Base-by-base conservation (phyloP, 2,888 invertebrate genomes). In the Dicranocentrus wangi region DNA sequence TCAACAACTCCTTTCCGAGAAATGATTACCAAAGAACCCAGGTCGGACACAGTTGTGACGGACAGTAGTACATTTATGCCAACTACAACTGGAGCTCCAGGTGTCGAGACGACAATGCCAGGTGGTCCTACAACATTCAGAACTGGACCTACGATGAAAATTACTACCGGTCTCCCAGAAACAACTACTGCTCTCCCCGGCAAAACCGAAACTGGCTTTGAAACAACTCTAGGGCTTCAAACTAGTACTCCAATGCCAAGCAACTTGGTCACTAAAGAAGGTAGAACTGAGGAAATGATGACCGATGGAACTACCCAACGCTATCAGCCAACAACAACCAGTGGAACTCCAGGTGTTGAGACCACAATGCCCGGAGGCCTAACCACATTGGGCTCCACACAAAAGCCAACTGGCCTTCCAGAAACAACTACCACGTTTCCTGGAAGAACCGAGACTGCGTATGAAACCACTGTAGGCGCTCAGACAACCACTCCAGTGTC, bases 211-310 rank as follows among this genome's bases (percentile, higher is more conserved):
- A 65, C n/a, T 19, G 42, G 1, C 2, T 47, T 43, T 47, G 63
- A 69, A 27, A 78, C 70, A 47, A 70, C 76, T 2, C 32, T 25
- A 10, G 17, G 63, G 1, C n/a, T n/a, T n/a, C n/a, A n/a, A n/a
- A n/a, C n/a, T n/a, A n/a, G n/a, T n/a, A n/a, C n/a, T n/a, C n/a
- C n/a, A n/a, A n/a, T n/a, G n/a, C n/a, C n/a, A n/a, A n/a, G n/a
- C n/a, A n/a, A n/a, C n/a, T n/a, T n/a, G n/a, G n/a, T n/a, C n/a
- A n/a, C n/a, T n/a, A n/a, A n/a, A n/a, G n/a, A n/a, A n/a, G n/a
- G n/a, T n/a, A n/a, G n/a, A n/a, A n/a, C n/a, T n/a, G n/a, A n/a
- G n/a, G n/a, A n/a, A n/a, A n/a, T n/a, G n/a, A n/a, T n/a, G n/a
- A n/a, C n/a, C n/a, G n/a, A n/a, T n/a, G n/a, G n/a, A n/a, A n/a